Evolutionary conservation across 2,888 invertebrate species (phyloP), one percentile per base, ranked within the genome.

Genomic region (Drymonia ruficornis): DNA sequence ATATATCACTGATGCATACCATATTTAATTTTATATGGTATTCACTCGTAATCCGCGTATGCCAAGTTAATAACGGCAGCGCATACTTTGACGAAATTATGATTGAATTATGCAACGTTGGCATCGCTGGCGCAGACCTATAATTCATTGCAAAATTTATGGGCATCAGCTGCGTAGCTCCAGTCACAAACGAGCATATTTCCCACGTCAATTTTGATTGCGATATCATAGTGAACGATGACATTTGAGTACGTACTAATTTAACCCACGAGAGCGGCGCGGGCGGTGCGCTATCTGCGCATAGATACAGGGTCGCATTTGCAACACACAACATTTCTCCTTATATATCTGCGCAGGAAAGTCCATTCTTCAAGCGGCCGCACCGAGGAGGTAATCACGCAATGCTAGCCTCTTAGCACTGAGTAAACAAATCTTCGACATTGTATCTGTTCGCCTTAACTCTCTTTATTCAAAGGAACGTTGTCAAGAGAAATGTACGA

Each of bases 181-280:
- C 79, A 79, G 80, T 80, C 78, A 84, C 89, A 92, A 92, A 92
- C 86, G 86, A 90, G 87, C 84, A 84, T 87, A 89, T 89, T 91
- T 91, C 91, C 89, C 91, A 92, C 83, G 90, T 91, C 88, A 86
- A 81, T 84, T 88, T 89, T 89, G 89, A 91, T 89, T 88, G 87
- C 85, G 83, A 88, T 90, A 88, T 91, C 86, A 88, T 87, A 84
- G 84, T 87, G 81, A 86, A 83, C 84, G 87, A 89, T 87, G 89
- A 87, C 86, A 87, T 87, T 87, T 84, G 83, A 84, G 84, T 84
- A 83, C 78, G 81, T 81, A 84, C 87, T 88, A 86, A 90, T 89
- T 87, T 89, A 86, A 80, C 76, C 74, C 76, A 76, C 80, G 78
- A 81, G 77, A 80, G 81, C 74, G 75, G 71, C 70, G 75, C 74